Evolutionary conservation across 35 echinoderm and acorn worm species (phyloP).

Genomic region (Ophiothrix spiculata): DNA sequence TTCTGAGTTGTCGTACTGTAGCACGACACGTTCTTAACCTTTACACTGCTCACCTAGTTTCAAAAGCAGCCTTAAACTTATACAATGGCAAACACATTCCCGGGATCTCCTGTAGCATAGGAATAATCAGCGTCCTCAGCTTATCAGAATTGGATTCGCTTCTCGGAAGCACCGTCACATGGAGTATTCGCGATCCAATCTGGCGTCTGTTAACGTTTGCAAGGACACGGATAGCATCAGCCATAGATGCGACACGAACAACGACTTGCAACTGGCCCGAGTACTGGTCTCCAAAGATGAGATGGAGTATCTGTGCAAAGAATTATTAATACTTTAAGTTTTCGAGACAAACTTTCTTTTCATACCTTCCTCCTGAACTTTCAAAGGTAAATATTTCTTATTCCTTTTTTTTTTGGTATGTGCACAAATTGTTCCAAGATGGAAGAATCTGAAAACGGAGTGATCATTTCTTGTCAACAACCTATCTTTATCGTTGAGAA

Average conservation of each 20-base stretch:
- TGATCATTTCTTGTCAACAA: too few relatives aligned
- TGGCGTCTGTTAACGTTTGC: constrained; percentile 67
- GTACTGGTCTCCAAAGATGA: constrained; percentile 59
- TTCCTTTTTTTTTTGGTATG: too few relatives aligned
- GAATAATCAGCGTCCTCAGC: constrained; percentile 79
- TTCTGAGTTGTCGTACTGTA: too few relatives aligned
- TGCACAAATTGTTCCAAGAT: too few relatives aligned
- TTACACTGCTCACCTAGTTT: constrained; percentile 57
- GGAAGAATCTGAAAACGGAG: too few relatives aligned
- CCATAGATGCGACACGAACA: constrained; percentile 69
- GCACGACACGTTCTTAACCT: too few relatives aligned
- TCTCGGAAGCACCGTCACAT: constrained; percentile 60
- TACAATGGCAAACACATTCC: constrained; percentile 57
- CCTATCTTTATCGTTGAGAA: too few relatives aligned
- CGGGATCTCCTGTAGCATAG: constrained; percentile 74
- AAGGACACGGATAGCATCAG: constrained; percentile 80
- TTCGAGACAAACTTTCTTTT: too few relatives aligned
- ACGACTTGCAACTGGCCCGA: constrained; percentile 84
- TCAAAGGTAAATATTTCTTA: too few relatives aligned
- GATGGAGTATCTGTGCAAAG: constrained; percentile 63
- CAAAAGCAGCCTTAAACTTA: constrained; percentile 75
- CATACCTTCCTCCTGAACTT: too few relatives aligned
- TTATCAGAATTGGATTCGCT: constrained; percentile 78
- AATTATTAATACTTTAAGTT: too few relatives aligned
- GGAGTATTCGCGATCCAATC: constrained; percentile 73